Conservation (phyloP, 1,140 invertebrate species). For the Tribolium madens region DNA sequence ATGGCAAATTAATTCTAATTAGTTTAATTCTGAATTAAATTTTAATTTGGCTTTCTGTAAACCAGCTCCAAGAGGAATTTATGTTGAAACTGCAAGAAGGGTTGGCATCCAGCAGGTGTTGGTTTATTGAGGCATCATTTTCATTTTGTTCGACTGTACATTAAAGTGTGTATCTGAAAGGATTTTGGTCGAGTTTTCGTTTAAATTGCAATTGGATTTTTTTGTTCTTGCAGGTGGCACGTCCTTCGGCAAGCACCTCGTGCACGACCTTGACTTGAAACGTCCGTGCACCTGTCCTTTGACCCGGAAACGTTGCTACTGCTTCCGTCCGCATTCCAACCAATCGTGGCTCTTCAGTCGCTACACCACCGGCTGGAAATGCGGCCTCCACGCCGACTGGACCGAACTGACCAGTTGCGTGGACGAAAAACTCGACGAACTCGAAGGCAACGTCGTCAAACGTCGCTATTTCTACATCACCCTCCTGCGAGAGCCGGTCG, state of each 20-base stretch:
- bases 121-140: too few relatives aligned
- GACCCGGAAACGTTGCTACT: slow-evolving; percentile 90
- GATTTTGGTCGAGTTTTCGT: too few relatives aligned
- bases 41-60: too few relatives aligned
- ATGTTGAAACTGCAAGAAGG: too few relatives aligned
- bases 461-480: slow-evolving; percentile 96
- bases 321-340: slow-evolving; percentile 89
- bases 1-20: too few relatives aligned
- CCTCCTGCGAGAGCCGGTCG: slow-evolving; percentile 91
- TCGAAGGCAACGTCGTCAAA: slow-evolving; percentile 83
- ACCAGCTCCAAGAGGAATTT: too few relatives aligned
- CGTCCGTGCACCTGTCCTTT: slow-evolving; percentile 87
- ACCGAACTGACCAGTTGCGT: slow-evolving; percentile 94
- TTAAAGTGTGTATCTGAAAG: too few relatives aligned
- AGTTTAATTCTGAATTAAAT: too few relatives aligned
- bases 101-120: too few relatives aligned
- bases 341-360: slow-evolving; percentile 98
- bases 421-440: slow-evolving; percentile 86
- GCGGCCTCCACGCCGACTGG: slow-evolving; percentile 98
- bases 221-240: slow-evolving; percentile 77
- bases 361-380: slow-evolving; percentile 99
- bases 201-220: too few relatives aligned
- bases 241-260: slow-evolving; percentile 94
- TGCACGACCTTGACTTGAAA: slow-evolving; percentile 90
- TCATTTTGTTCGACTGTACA: too few relatives aligned